Conservation (phyloP, 2,888 invertebrate genomes). For the Diarsia mendica region DNA sequence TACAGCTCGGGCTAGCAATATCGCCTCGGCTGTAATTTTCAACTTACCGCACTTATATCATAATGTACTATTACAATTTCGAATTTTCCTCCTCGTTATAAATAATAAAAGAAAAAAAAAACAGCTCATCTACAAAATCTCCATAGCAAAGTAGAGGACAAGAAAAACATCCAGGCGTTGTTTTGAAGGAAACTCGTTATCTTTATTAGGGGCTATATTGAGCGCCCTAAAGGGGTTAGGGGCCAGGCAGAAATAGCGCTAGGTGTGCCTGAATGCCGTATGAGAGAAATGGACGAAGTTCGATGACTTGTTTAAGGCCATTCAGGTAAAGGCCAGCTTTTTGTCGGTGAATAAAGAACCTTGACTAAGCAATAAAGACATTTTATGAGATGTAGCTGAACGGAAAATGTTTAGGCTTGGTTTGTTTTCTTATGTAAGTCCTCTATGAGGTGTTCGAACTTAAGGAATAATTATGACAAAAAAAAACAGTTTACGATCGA, state of each 20-base stretch:
- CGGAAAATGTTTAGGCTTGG: slow-evolving; percentile 18
- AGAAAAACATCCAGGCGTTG: slow-evolving; percentile 72
- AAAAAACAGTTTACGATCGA: not conserved
- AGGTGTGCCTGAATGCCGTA: slow-evolving; percentile 47
- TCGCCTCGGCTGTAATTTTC: no score
- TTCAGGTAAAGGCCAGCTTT: slow-evolving; percentile 43
- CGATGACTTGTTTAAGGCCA: slow-evolving; percentile 43
- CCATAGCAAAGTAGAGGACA: slow-evolving; percentile 35
- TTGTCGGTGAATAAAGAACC: slow-evolving; percentile 50
- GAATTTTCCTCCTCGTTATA: not conserved
- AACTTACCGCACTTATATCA: no score
- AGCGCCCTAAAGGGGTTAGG: slow-evolving; percentile 65
- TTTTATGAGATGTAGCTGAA: slow-evolving; percentile 46
- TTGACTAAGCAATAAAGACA: slow-evolving; percentile 39
- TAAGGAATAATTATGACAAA: not conserved
- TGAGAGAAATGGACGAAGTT: slow-evolving; percentile 42
- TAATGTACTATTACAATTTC: no score
- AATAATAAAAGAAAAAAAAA: slow-evolving; percentile 43
- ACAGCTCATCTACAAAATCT: slow-evolving; percentile 33
- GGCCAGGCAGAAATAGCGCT: slow-evolving; percentile 45
- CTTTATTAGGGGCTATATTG: slow-evolving; percentile 73
- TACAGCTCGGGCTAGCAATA: no score
- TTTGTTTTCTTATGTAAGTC: slow-evolving; percentile 20
- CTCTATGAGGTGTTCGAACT: not conserved
- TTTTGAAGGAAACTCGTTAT: slow-evolving; percentile 76